A percentile compares a stretch with the other conserved stretches of the same genome.
Conservation (phyloP, 2,113 vertebrate species). For the Turnix velox region DNA sequence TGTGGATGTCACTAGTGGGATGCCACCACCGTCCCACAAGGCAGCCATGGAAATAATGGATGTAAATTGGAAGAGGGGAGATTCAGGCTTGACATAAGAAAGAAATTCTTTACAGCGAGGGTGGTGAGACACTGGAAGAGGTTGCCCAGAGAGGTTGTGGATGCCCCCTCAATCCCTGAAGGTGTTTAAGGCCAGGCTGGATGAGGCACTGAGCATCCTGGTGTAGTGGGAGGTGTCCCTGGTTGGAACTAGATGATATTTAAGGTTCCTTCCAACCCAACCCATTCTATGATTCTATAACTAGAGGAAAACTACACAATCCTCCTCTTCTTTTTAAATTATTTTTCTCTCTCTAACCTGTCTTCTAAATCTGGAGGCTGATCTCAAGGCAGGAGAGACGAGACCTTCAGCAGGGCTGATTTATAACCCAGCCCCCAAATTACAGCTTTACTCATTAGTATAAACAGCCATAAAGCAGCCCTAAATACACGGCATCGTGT, state of each 20-base stretch:
- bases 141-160: no score
- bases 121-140: no score
- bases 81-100: no score
- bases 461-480: conserved; percentile 60
- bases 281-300: background rate
- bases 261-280: no score
- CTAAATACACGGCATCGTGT: conserved; percentile 15
- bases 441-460: conserved; percentile 54
- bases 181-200: no score
- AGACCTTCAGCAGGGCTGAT: conserved; percentile 56
- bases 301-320: conserved; percentile 9
- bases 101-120: no score
- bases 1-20: background rate
- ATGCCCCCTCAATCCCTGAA: no score
- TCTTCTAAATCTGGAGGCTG: conserved; percentile 55
- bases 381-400: conserved; percentile 19
- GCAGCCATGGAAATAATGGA: background rate
- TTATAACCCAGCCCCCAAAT: conserved; percentile 55
- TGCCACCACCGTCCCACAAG: background rate
- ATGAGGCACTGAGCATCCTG: no score
- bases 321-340: background rate
- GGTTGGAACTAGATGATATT: no score
- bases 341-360: background rate
- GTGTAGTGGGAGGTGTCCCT: no score
- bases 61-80: no score